Evolutionary conservation across 2,113 vertebrate species (phyloP).

Genomic region (Indicator maculatus): DNA sequence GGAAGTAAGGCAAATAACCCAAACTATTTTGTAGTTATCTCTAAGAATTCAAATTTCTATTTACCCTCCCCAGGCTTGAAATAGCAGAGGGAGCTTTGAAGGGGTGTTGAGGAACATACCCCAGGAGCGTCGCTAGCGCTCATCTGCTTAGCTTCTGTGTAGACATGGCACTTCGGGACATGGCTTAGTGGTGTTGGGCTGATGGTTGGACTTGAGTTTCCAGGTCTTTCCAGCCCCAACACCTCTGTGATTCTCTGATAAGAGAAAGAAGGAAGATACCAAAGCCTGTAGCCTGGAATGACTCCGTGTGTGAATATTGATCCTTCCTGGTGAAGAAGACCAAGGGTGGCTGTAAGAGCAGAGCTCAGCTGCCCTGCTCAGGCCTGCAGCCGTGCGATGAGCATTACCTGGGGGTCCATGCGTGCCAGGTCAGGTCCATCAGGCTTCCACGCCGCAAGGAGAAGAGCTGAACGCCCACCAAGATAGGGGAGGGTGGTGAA

Average conservation of each 20-base stretch:
- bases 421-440: neutral
- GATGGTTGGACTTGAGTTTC: no score
- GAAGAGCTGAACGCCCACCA: neutral
- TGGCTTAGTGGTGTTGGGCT: no score
- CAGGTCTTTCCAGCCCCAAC: no score
- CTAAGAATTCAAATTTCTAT: neutral
- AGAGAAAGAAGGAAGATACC: neutral
- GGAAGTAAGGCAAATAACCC: neutral
- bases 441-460: neutral
- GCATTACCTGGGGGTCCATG: neutral
- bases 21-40: neutral
- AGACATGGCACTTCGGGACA: no score
- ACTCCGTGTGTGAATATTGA: neutral
- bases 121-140: neutral
- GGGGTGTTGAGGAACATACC: neutral
- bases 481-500: neutral
- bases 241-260: neutral
- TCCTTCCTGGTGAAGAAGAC: neutral
- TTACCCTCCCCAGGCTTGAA: neutral
- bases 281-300: neutral
- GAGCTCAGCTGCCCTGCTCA: accelerated
- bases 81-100: neutral
- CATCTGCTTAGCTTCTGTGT: neutral
- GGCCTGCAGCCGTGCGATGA: neutral
- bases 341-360: neutral